Evolutionary conservation across 2,113 vertebrate genomes (phyloP), one percentile per base, ranked within the genome.

Genomic region (Grus americana): DNA sequence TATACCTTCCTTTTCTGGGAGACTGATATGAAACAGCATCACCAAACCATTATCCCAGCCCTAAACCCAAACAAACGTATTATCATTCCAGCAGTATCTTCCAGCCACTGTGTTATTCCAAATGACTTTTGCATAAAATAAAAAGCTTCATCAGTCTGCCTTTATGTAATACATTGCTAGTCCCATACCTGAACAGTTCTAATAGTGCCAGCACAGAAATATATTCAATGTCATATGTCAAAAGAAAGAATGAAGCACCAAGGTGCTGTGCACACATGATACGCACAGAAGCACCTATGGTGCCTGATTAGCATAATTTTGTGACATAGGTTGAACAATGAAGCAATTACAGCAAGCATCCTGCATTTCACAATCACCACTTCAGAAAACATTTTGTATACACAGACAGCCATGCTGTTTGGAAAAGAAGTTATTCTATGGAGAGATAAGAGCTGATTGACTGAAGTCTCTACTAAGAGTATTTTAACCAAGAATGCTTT

Each of bases 311-410:
- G 79, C 67, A 79, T 62, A 85, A 86, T 90, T 96, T 88, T 66
- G 70, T 92, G 81, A 42, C 79, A 83, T 6, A 79, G 55, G n/a
- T 44, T 93, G 90, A 95, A 91, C 85, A 96, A 88, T 22, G 75
- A 86, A 59, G 38, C 58, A 76, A 58, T 90, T 92, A 76, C n/a
- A 79, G 55, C 46, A 94, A 80, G 42, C 26, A 70, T 73, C 79
- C 82, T 67, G 58, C 63, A 67, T 71, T 90, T 90, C 90, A 90
- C 59, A 86, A 59, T 78, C 79, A 90, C 18, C 85, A 83, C 67
- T 90, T 86, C 75, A 80, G 79, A 78, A 90, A 95, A 78, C 21
- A 86, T 70, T 81, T 59, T 95, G 50, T 84, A 38, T 73, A 94
- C 22, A 57, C 40, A 73, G 29, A 24, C 36, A 78, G 50, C 76